These are phyloP conservation scores for Cebuella pygmaea DNA, from an alignment of 2,797 vertebrate genomes.

Conservation along the genomic window DNA sequence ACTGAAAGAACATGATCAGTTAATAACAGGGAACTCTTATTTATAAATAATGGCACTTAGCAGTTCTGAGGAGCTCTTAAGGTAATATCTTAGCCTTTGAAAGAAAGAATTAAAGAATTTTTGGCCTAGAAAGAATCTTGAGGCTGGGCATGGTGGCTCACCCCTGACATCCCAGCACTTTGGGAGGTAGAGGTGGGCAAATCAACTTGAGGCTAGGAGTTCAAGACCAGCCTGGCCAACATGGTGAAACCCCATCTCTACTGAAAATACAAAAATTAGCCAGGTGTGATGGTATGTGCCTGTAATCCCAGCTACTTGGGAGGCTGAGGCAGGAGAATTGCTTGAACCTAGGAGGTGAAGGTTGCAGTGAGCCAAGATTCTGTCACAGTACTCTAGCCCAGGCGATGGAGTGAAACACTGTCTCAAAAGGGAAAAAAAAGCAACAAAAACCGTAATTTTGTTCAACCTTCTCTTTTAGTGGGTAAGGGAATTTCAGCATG, in stretches of 20 bases:
- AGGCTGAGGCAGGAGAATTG: neutral
- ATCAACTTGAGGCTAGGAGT: neutral
- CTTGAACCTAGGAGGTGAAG: neutral
- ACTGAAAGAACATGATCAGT: neutral
- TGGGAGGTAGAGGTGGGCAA: neutral
- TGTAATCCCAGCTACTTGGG: neutral
- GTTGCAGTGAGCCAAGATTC: neutral
- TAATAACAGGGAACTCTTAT: neutral
- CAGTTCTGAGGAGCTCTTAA: neutral
- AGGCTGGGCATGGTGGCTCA: neutral
- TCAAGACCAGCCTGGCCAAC: neutral
- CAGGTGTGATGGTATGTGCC: neutral
- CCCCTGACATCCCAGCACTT: neutral
- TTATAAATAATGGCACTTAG: neutral
- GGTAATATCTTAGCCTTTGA: neutral
- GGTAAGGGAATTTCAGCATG: neutral
- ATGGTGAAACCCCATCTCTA: neutral
- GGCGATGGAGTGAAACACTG: neutral
- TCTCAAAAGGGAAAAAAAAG: neutral
- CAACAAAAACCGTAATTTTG: neutral
- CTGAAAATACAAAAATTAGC: neutral
- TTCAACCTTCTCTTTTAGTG: neutral
- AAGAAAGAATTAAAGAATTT: conserved; percentile 3
- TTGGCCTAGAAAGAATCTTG: neutral
- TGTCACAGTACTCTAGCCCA: neutral